Evolutionary conservation across 2,113 vertebrate genomes (phyloP).

Genomic region (Charadrius vociferus): DNA sequence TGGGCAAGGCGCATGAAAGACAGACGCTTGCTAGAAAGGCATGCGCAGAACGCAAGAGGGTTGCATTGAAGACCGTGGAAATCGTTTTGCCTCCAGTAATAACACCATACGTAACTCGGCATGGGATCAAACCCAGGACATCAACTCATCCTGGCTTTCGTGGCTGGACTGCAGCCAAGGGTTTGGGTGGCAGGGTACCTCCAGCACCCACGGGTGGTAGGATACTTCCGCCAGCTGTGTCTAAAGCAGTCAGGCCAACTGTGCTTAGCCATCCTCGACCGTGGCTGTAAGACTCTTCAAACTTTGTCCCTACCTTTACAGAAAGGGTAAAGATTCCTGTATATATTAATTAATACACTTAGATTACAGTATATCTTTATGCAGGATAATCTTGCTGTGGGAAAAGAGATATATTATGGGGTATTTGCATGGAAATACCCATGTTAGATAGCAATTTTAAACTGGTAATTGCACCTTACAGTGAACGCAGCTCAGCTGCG

Average conservation of each 20-base stretch:
- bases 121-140: neutral
- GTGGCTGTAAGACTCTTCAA: conserved; percentile 53
- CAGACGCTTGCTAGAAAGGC: neutral
- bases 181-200: neutral
- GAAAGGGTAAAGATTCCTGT: neutral
- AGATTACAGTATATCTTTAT: neutral
- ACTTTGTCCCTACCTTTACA: neutral
- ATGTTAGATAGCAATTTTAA: neutral
- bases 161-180: conserved; percentile 8
- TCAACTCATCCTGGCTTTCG: neutral
- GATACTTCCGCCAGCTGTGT: neutral
- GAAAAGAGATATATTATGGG: neutral
- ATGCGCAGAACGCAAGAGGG: neutral
- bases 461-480: neutral
- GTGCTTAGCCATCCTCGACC: conserved; percentile 21
- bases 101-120: conserved; percentile 11
- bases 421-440: neutral
- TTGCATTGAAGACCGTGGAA: conserved; percentile 69
- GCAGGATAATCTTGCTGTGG: neutral
- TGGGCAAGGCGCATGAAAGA: neutral
- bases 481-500: neutral
- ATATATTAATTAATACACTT: neutral
- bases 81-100: conserved; percentile 75
- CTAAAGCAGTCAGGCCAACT: neutral
- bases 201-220: neutral